Base-by-base conservation (phyloP, 2,113 vertebrate genomes). In the Platichthys stellatus region DNA sequence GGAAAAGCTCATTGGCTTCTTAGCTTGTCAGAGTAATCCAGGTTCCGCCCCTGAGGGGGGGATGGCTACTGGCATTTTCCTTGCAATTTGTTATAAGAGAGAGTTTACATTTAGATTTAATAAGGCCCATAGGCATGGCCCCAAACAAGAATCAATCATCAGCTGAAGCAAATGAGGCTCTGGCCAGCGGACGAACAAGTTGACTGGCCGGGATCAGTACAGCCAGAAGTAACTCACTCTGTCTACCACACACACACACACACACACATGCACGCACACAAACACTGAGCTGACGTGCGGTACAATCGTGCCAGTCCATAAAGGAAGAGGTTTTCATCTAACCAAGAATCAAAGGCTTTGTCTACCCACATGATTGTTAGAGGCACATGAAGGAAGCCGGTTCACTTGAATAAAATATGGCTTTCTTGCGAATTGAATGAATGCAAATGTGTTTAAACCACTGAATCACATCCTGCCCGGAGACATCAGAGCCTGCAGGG, bases 81-180 rank as follows among this genome's bases (percentile, higher is more conserved):
- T 85, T 90, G 72, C 91, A 82, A 90, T 93, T 89, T 91, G 88
- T 92, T 92, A 85, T 89, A 74, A 81, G 80, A 86, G 81, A 84
- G 90, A 89, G 87, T 93, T 93, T 89, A 92, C 91, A 90, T 93
- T 91, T 93, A 89, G 85, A 92, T 92, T 94, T 92, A 94, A 93
- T 92, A 90, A 94, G 84, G 88, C 90, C 91, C 90, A 92, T 72
- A 90, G 91, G 90, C 89, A 91, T 88, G 76, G 79, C 91, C 83
- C 69, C 72, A 45, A 92, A 93, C 87, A 91, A 92, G 88, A 93
- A 94, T 92, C 86, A 92, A 91, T 93, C 88, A 87, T 86, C 80
- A 53, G 70, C 71, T 82, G 73, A 61, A 85, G 77, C 65, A 82
- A 89, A 92, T 60, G 24, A 88, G 72, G 62, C 81, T 75, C 28